Conservation (phyloP, 2,797 vertebrate genomes). For the Merluccius polli region DNA sequence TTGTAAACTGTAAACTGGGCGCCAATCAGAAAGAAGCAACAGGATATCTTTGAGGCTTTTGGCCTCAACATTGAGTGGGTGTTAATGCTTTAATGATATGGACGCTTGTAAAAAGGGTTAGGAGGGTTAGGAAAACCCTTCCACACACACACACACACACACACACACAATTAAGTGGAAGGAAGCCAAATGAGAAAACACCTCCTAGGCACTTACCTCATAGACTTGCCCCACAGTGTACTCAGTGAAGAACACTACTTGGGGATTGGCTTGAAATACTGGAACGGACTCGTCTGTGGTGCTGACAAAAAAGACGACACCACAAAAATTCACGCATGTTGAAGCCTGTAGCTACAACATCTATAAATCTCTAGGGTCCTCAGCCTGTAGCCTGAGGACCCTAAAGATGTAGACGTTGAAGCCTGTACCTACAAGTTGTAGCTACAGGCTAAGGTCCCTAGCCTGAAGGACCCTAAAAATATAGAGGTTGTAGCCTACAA, state of each 20-base stretch:
- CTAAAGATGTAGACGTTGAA: no score
- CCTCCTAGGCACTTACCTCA: constrained; percentile 72
- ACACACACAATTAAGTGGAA: not conserved
- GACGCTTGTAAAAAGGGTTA: not conserved
- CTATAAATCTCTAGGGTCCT: no score
- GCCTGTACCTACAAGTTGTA: no score
- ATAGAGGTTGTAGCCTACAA: no score
- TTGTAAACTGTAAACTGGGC: not conserved
- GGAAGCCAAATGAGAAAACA: not conserved
- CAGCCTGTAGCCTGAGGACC: no score
- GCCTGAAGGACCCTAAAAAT: no score
- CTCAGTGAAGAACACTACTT: constrained; percentile 77
- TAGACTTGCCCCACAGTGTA: constrained; percentile 84
- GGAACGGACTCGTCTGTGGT: constrained; percentile 60
- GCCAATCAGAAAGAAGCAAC: not conserved
- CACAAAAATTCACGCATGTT: constrained; percentile 6
- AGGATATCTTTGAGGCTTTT: not conserved
- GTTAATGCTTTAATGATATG: not conserved
- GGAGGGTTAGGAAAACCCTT: not conserved
- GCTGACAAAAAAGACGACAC: constrained; percentile 38
- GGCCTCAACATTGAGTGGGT: not conserved
- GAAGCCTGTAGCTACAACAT: no score
- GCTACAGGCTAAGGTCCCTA: no score
- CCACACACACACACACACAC: not conserved
- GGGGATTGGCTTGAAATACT: constrained; percentile 83